Evolutionary conservation across 2,888 invertebrate species (phyloP).

Genomic region (Cheilosia vernalis): DNA sequence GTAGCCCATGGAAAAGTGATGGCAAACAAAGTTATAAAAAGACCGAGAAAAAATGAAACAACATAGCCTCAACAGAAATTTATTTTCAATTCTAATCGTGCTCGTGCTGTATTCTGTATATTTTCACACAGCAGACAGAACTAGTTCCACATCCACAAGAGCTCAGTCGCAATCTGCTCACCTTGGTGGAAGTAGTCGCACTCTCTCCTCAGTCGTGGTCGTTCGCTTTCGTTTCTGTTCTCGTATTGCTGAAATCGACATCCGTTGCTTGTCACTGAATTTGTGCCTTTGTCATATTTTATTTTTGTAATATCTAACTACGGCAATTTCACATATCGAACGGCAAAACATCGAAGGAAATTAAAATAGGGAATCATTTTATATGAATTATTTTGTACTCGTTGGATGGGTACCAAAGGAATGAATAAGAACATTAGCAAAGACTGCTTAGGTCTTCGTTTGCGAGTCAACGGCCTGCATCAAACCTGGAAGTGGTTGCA

Average conservation of each 20-base stretch:
- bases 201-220: constrained; percentile 11
- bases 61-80: constrained; percentile 27
- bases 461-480: constrained; percentile 93
- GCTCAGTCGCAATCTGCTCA: constrained; percentile 60
- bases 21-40: constrained; percentile 40
- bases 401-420: constrained; percentile 82
- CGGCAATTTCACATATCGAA: constrained; percentile 18
- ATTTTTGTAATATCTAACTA: constrained; percentile 20
- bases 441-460: constrained; percentile 91
- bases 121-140: constrained; percentile 46
- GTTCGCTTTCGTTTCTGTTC: constrained; percentile 29
- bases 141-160: not conserved
- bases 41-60: constrained; percentile 23
- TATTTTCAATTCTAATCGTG: constrained; percentile 46
- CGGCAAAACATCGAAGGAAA: not conserved
- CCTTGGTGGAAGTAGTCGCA: constrained; percentile 57
- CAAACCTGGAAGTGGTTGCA: constrained; percentile 98
- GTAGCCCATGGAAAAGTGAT: constrained; percentile 30
- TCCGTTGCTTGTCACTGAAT: constrained; percentile 7
- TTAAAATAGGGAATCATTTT: constrained; percentile 43
- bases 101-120: constrained; percentile 21
- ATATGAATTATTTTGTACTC: constrained; percentile 70
- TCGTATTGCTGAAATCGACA: constrained; percentile 14
- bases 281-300: constrained; percentile 5
- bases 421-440: constrained; percentile 81